Base-by-base conservation (phyloP, 2,113 vertebrate species). In the Copsychus sechellarum region DNA sequence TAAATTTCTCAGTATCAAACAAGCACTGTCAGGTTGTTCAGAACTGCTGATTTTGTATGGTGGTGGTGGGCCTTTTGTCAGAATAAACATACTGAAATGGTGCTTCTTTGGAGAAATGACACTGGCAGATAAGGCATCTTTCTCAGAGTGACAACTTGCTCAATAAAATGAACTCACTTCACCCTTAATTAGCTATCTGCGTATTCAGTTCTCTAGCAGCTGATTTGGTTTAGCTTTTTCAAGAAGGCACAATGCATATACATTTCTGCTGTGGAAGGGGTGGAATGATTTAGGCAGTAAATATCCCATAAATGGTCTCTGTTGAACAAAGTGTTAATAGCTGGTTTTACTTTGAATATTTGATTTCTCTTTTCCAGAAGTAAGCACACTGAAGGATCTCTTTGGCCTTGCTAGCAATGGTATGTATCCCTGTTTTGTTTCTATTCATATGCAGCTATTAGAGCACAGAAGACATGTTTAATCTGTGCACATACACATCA, bases 301-400 rank as follows among this genome's bases (percentile, higher is more conserved):
- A 36, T n/a, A 9, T 40, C 12, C 54, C 28, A 6, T 72, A 53
- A 85, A 53, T 70, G 33, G 29, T 85, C 54, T 91, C 42, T 45
- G 29, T 62, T 80, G 71, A 91, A 50, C 38, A 15, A 50, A 81
- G 18, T 48, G 15, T 77, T 92, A 65, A 45, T 58, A 91, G 51
- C 58, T 65, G 73, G 3, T 82, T 85, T 86, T 48, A 95, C 48
- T 93, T 67, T 12, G 43, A 93, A 47, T 91, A 33, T 96, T 90
- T 80, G 26, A 56, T 92, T 91, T 97, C 96, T 97, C 34, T 97
- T 96, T 96, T 98, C 58, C 98, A 99, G 99, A 99, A 98, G 99
- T 99, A 65, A 99, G 99, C 98, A 99, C 99, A 2, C 83, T 99
- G 95, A 99, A 99, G 98, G 99, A 99, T 97, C 99, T 99, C 82